Evolutionary conservation across 2,113 vertebrate genomes (phyloP).

Genomic region (Prunella fulvescens): DNA sequence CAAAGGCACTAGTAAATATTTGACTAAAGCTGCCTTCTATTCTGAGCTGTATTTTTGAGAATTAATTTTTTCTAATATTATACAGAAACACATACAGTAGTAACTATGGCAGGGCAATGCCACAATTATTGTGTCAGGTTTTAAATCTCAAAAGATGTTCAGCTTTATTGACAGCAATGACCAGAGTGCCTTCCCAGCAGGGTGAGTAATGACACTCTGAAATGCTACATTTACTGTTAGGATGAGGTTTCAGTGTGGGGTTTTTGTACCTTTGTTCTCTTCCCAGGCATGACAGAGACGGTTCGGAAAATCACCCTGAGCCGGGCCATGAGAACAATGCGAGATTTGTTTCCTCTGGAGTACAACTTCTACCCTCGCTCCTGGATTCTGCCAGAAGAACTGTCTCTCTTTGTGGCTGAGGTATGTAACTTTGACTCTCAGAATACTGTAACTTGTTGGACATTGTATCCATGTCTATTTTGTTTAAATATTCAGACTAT

Average conservation of each 20-base stretch:
- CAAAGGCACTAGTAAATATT: not conserved
- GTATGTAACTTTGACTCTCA: slow-evolving; percentile 58
- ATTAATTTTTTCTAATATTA: not conserved
- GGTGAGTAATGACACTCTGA: not conserved
- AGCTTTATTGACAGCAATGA: not conserved
- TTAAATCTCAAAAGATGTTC: not conserved
- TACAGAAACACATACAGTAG: not conserved
- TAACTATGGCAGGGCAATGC: not conserved
- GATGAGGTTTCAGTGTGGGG: not conserved
- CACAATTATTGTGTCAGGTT: not conserved
- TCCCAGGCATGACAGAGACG: slow-evolving; percentile 92
- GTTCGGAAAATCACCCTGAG: slow-evolving; percentile 92
- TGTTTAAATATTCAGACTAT: not conserved
- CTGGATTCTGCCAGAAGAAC: slow-evolving; percentile 95
- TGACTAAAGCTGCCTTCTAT: not conserved
- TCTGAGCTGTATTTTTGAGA: not conserved
- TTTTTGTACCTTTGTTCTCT: not conserved
- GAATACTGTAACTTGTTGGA: not conserved
- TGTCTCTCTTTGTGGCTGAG: slow-evolving; percentile 85
- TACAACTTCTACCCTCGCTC: slow-evolving; percentile 97
- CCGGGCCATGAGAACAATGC: slow-evolving; percentile 89
- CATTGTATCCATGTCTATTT: not conserved
- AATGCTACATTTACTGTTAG: not conserved
- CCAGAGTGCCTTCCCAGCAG: not conserved
- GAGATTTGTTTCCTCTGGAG: slow-evolving; percentile 91